A percentile compares a stretch with the other conserved stretches of the same genome.
phyloP scores from a whole-genome alignment of 2,113 vertebrate species.

The Dolichotis patagonum region DNA sequence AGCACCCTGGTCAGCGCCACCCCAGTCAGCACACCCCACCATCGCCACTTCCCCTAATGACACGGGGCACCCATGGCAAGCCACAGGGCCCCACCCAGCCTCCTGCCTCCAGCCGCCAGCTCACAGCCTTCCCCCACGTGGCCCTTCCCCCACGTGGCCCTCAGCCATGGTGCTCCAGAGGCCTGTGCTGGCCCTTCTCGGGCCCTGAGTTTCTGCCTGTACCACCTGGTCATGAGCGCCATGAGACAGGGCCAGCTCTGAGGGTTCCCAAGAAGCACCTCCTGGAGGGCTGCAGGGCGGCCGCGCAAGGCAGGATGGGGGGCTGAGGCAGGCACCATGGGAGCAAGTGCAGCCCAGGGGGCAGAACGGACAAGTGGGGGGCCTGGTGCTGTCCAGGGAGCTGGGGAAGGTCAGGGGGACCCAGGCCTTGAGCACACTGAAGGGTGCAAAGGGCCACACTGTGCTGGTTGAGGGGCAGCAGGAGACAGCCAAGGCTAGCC shows the following conservation, averaged over 20 bases:
- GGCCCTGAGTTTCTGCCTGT: not conserved
- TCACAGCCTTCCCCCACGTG: not conserved
- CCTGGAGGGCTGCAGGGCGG: no score
- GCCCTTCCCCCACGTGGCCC: not conserved
- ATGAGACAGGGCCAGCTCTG: not conserved
- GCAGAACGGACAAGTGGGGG: not conserved
- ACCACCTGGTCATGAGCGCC: not conserved
- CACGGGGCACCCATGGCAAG: not conserved
- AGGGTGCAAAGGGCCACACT: not conserved
- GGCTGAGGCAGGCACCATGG: not conserved
- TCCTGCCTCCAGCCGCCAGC: not conserved
- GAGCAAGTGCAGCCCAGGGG: not conserved
- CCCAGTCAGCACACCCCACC: not conserved
- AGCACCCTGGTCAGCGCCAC: not conserved
- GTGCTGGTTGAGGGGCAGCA: not conserved
- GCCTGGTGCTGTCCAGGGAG: not conserved
- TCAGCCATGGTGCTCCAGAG: no score
- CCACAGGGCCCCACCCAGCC: not conserved
- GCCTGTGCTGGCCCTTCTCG: not conserved
- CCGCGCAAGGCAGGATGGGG: not conserved
- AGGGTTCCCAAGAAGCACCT: not conserved
- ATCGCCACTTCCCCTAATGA: rapidly evolving
- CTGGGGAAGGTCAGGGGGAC: not conserved
- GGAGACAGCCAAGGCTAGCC: not conserved
- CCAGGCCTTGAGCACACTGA: not conserved